Percentiles rank a stretch among this genome's conserved stretches.
Evolutionary conservation across 2,888 invertebrate genomes (phyloP).

Genomic region (Eristalis intricaria): DNA sequence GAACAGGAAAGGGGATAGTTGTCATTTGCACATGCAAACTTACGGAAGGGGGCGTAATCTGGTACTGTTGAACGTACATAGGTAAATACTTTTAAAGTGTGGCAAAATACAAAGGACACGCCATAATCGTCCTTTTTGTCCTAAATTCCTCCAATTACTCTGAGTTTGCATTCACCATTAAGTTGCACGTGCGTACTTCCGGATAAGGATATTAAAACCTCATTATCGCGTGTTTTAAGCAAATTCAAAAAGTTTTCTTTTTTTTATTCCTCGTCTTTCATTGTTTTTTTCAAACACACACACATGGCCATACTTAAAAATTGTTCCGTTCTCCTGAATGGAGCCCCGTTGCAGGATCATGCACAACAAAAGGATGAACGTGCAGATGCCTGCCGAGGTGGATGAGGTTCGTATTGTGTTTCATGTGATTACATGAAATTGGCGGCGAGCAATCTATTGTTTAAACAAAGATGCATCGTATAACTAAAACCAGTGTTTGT

Average conservation of each 20-base stretch:
- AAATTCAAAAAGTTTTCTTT: conserved; percentile 56
- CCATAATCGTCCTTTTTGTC: conserved; percentile 29
- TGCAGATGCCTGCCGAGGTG: background rate
- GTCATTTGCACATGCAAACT: conserved; percentile 8
- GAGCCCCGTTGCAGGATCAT: conserved; percentile 35
- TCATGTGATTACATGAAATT: conserved; percentile 54
- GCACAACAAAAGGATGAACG: conserved; percentile 54
- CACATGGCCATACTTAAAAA: conserved; percentile 36
- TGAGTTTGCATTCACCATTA: conserved; percentile 16
- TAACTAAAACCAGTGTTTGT: background rate
- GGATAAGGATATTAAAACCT: conserved; percentile 57
- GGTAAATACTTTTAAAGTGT: conserved; percentile 26
- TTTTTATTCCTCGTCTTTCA: background rate
- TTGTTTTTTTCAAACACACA: conserved; percentile 7
- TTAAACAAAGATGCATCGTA: conserved; percentile 36
- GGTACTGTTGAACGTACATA: background rate
- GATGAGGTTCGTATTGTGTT: background rate
- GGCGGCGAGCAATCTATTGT: conserved; percentile 27
- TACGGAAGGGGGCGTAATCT: background rate
- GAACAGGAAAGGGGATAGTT: conserved; percentile 4
- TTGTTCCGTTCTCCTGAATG: conserved; percentile 11
- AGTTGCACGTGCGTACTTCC: conserved; percentile 30
- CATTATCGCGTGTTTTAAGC: conserved; percentile 60
- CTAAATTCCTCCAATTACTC: conserved; percentile 2
- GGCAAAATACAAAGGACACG: background rate